Evolutionary conservation across 1,140 invertebrate genomes (phyloP).

Genomic region (Pseudomyrmex pallidus): DNA sequence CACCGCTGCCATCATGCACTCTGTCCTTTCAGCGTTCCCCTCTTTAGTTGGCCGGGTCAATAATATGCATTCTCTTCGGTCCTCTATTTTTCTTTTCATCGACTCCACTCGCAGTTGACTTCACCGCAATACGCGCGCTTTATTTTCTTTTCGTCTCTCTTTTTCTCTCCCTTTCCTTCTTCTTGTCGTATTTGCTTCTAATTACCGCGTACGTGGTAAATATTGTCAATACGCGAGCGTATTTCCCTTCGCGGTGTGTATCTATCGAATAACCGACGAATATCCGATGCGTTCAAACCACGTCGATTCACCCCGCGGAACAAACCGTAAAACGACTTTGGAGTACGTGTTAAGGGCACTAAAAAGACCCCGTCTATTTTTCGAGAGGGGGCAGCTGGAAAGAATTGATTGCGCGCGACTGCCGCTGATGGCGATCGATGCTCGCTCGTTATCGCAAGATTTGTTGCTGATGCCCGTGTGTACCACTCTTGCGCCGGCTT

Average conservation of each 20-base stretch:
- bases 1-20: background rate
- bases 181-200: background rate
- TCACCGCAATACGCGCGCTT: background rate
- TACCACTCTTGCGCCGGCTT: slow-evolving; percentile 27
- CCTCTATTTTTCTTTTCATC: background rate
- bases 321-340: slow-evolving; percentile 62
- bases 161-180: background rate
- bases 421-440: slow-evolving; percentile 72
- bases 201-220: background rate
- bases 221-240: slow-evolving; percentile 47
- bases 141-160: background rate
- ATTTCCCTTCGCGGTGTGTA: slow-evolving; percentile 16
- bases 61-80: slow-evolving; percentile 15
- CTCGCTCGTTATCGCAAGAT: slow-evolving; percentile 70
- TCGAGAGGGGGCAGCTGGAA: slow-evolving; percentile 65
- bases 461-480: slow-evolving; percentile 59
- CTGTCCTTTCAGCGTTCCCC: background rate
- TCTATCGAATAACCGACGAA: slow-evolving; percentile 52
- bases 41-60: slow-evolving; percentile 5
- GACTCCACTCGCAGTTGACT: background rate
- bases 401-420: slow-evolving; percentile 73
- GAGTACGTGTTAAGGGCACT: slow-evolving; percentile 72
- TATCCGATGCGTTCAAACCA: background rate
- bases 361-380: slow-evolving; percentile 61
- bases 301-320: background rate